Conservation (phyloP, 2,888 invertebrate genomes). For the Oxyteleia sp. region DNA sequence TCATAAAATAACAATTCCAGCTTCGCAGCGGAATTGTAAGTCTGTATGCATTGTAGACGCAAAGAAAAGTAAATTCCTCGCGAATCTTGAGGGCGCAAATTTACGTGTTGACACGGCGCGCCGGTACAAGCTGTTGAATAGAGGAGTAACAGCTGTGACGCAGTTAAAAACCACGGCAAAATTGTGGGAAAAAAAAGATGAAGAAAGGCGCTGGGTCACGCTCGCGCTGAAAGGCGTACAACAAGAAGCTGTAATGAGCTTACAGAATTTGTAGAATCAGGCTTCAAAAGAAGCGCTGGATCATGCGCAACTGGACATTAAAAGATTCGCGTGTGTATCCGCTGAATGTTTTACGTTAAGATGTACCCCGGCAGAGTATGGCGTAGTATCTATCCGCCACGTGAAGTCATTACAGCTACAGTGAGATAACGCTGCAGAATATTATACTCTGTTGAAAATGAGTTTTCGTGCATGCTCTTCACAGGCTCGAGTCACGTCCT, state of each 20-base stretch:
- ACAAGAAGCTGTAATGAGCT: constrained; percentile 78
- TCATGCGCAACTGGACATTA: constrained; percentile 69
- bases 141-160: constrained; percentile 38
- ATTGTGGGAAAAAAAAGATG: constrained; percentile 64
- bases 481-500: constrained; percentile 21
- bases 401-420: constrained; percentile 62
- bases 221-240: constrained; percentile 46
- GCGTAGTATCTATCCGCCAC: constrained; percentile 46
- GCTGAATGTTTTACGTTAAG: constrained; percentile 49
- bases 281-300: constrained; percentile 78
- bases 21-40: constrained; percentile 11
- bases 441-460: constrained; percentile 77
- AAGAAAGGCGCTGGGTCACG: constrained; percentile 61
- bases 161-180: constrained; percentile 59
- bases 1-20: constrained; percentile 33
- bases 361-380: constrained; percentile 40
- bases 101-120: constrained; percentile 55
- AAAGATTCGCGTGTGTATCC: constrained; percentile 57
- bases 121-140: constrained; percentile 54
- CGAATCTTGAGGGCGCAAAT: constrained; percentile 35
- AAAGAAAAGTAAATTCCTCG: constrained; percentile 25
- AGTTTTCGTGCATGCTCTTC: constrained; percentile 72
- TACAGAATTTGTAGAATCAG: constrained; percentile 78
- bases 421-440: constrained; percentile 73
- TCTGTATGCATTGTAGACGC: constrained; percentile 18